Conservation (phyloP, 1,140 invertebrate genomes). For the Ips nitidus region DNA sequence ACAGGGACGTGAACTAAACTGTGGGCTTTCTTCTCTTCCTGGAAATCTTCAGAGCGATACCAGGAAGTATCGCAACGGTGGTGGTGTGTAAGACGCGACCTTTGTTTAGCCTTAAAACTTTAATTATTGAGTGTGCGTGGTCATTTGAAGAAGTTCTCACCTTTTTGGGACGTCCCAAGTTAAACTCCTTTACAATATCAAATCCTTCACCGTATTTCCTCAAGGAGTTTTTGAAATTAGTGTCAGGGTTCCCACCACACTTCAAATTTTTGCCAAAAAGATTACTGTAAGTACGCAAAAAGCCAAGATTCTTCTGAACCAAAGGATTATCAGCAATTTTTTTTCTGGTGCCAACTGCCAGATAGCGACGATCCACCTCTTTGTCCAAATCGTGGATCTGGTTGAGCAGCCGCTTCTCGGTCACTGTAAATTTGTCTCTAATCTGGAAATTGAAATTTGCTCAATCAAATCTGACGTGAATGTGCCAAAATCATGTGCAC, state of each 20-base stretch:
- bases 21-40: not conserved
- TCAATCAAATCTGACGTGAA: conserved; percentile 4
- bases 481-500: not conserved
- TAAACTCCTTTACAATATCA: conserved; percentile 33
- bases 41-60: not conserved
- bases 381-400: conserved; percentile 18
- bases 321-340: conserved; percentile 35
- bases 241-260: conserved; percentile 36
- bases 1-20: not conserved
- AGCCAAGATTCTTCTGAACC: conserved; percentile 38
- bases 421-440: conserved; percentile 38
- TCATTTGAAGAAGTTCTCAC: not conserved
- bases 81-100: not conserved
- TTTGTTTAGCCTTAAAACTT: not conserved
- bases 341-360: conserved; percentile 27
- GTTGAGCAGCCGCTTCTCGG: conserved; percentile 26
- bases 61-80: not conserved
- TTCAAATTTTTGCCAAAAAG: conserved; percentile 30
- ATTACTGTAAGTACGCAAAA: conserved; percentile 35
- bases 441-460: conserved; percentile 25
- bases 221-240: conserved; percentile 37
- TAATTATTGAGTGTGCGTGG: not conserved
- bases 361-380: conserved; percentile 13
- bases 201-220: conserved; percentile 36
- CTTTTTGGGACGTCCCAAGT: not conserved